These are phyloP conservation scores for zebrafish (Danio rerio) DNA, from an alignment of 2,113 vertebrate genomes.

Conservation along the genomic window GRCz12tu NC_133197.1:5113501-5114000, in stretches of 20 bases:
- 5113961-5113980: too few species aligned
- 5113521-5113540: too few species aligned
- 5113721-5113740: not conserved
- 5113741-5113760: not conserved
- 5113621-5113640: not conserved
- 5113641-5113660: not conserved
- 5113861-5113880: not conserved
- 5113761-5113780: not conserved
- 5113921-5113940: not conserved
- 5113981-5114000: not conserved
- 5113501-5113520: too few species aligned
- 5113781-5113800: too few species aligned
- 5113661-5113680: not conserved
- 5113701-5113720: too few species aligned
- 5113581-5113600: too few species aligned
- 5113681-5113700: not conserved
- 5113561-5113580: not conserved
- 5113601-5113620: too few species aligned
- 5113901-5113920: not conserved
- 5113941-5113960: too few species aligned
- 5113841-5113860: not conserved
- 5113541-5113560: too few species aligned
- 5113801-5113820: not conserved
- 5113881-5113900: too few species aligned
- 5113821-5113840: not conserved